These are phyloP conservation scores for Arion vulgaris DNA, from an alignment of 1,140 invertebrate species.

Conservation along the genomic window DNA sequence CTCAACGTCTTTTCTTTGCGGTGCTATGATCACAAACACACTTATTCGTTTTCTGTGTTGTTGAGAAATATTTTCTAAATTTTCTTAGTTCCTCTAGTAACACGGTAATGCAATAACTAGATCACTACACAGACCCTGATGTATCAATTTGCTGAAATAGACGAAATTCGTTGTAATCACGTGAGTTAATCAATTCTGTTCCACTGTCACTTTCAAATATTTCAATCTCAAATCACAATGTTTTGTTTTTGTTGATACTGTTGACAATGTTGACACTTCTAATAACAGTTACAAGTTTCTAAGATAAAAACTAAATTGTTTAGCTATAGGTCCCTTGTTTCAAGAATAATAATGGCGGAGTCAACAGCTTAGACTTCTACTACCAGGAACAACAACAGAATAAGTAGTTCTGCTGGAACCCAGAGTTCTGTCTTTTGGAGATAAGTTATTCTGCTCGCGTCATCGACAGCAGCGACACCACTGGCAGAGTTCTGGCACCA, in stretches of 20 bases:
- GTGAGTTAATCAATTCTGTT: neutral
- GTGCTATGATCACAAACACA: neutral
- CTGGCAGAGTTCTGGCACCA: constrained; percentile 7
- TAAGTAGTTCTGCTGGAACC: neutral
- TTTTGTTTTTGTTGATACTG: neutral
- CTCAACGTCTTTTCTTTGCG: neutral
- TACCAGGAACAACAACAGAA: neutral
- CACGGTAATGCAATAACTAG: too few species aligned
- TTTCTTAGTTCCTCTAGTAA: too few species aligned
- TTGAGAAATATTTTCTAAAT: too few species aligned
- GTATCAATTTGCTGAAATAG: too few species aligned
- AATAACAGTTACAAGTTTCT: too few species aligned
- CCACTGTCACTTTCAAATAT: neutral
- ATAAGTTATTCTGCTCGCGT: neutral
- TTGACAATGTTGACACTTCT: too few species aligned
- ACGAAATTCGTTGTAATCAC: too few species aligned
- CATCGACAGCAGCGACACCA: neutral
- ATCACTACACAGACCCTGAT: too few species aligned
- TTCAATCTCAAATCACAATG: neutral
- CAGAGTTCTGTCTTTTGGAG: neutral
- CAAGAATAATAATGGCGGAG: too few species aligned
- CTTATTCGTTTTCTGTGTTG: too few species aligned
- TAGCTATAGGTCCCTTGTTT: neutral
- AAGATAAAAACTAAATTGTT: neutral
- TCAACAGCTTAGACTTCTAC: neutral